These are phyloP conservation scores for Griposia aprilina DNA, from an alignment of 2,888 invertebrate species.

Conservation along the genomic window DNA sequence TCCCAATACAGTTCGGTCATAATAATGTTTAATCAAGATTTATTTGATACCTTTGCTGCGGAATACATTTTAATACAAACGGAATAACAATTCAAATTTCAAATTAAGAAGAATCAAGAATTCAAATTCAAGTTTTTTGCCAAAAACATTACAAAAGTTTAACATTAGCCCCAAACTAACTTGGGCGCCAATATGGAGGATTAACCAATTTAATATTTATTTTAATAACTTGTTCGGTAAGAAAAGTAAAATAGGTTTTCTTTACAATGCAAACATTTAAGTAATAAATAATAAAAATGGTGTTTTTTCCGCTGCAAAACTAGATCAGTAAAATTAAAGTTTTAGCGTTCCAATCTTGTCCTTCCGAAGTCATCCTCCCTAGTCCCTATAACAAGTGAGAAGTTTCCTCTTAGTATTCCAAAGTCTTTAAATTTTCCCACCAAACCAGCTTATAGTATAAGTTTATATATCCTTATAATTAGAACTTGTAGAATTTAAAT, in stretches of 20 bases:
- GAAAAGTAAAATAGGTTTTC: background rate
- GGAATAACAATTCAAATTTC: background rate
- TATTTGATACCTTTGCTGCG: background rate
- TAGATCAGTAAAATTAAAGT: background rate
- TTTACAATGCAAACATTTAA: background rate
- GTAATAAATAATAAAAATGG: background rate
- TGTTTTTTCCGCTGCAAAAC: background rate
- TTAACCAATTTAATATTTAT: background rate
- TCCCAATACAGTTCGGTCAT: background rate
- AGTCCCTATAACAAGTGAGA: background rate
- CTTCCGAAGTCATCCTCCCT: background rate
- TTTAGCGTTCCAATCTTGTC: background rate
- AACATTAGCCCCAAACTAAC: background rate
- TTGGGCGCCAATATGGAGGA: background rate
- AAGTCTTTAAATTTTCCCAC: background rate
- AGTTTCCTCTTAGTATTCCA: too few relatives aligned
- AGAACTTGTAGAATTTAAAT: constrained; percentile 42
- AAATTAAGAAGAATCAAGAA: too few relatives aligned
- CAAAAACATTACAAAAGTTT: background rate
- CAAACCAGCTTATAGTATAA: background rate
- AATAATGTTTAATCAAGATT: background rate
- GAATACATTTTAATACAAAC: background rate
- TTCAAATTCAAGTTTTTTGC: too few relatives aligned
- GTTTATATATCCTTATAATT: constrained; percentile 8
- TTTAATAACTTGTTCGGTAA: background rate